phyloP scores from a whole-genome alignment of 2,888 invertebrate genomes.

The Neocrepidodera transversa region DNA sequence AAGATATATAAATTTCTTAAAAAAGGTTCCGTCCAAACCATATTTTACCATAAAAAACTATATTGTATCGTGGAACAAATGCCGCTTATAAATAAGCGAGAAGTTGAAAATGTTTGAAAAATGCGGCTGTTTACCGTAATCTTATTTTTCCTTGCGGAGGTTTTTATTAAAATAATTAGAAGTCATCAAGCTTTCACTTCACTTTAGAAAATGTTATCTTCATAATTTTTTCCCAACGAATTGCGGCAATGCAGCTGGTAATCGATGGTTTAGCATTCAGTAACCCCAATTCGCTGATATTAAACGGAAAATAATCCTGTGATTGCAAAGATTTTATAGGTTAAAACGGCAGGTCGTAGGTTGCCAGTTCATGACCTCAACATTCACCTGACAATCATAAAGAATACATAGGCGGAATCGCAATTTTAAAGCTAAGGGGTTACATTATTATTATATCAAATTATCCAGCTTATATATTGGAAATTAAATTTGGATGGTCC shows the following conservation, averaged over 20 bases:
- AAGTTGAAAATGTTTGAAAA: too few relatives aligned
- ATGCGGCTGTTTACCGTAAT: too few relatives aligned
- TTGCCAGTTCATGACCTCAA: conserved; percentile 52
- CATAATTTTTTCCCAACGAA: conserved; percentile 13
- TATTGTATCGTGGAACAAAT: too few relatives aligned
- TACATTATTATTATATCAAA: not conserved
- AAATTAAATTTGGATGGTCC: too few relatives aligned
- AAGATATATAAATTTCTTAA: too few relatives aligned
- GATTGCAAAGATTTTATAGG: conserved; percentile 51
- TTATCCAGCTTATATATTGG: too few relatives aligned
- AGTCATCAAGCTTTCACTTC: conserved; percentile 22
- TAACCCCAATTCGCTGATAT: conserved; percentile 38
- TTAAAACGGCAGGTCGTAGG: conserved; percentile 49
- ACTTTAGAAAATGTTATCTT: conserved; percentile 26
- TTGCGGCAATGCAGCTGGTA: conserved; percentile 14
- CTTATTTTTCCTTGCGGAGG: too few relatives aligned
- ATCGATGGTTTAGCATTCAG: conserved; percentile 31
- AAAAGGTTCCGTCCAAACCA: too few relatives aligned
- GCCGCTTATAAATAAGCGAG: too few relatives aligned
- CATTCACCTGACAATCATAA: conserved; percentile 52
- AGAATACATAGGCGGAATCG: conserved; percentile 42
- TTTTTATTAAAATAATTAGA: too few relatives aligned
- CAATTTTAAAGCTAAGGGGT: conserved; percentile 1
- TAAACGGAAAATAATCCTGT: conserved; percentile 41
- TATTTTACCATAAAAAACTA: too few relatives aligned